These are phyloP conservation scores for Hydrocynus forskahlii DNA, from an alignment of 2,797 vertebrate species.

Conservation along the genomic window DNA sequence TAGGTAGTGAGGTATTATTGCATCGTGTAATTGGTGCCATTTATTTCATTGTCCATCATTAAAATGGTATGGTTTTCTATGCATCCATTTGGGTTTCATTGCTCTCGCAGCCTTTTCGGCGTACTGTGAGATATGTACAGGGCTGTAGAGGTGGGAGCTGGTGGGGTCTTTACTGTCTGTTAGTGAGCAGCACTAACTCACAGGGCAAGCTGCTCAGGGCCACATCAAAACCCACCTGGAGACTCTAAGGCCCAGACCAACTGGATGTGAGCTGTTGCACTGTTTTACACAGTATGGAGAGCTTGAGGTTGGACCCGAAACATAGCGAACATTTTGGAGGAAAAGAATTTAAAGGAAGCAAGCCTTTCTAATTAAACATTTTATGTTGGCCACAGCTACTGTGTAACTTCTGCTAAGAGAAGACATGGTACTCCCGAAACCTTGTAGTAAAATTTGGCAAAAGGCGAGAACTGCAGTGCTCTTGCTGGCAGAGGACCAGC, in stretches of 20 bases:
- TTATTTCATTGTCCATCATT: conserved; percentile 5
- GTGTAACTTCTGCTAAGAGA: neutral
- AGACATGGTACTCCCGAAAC: neutral
- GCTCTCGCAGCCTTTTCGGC: neutral
- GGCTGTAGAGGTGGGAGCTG: neutral
- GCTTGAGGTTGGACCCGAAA: neutral
- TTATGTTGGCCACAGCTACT: neutral
- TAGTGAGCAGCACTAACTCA: conserved; percentile 12
- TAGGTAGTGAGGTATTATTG: neutral
- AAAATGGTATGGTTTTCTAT: neutral
- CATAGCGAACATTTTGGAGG: neutral
- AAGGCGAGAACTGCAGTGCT: neutral
- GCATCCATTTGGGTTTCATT: neutral
- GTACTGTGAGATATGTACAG: neutral
- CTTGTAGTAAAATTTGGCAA: neutral
- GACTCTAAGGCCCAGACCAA: neutral
- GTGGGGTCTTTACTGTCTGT: neutral
- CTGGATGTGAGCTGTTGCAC: neutral
- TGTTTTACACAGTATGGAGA: neutral
- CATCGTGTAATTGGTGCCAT: neutral
- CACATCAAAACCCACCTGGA: neutral
- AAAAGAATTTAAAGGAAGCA: neutral
- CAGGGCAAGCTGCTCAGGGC: neutral
- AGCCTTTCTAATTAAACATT: neutral
- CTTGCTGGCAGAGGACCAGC: conserved; percentile 5